Conservation (phyloP, 2,888 invertebrate genomes). For the Oegoconia quadripuncta region DNA sequence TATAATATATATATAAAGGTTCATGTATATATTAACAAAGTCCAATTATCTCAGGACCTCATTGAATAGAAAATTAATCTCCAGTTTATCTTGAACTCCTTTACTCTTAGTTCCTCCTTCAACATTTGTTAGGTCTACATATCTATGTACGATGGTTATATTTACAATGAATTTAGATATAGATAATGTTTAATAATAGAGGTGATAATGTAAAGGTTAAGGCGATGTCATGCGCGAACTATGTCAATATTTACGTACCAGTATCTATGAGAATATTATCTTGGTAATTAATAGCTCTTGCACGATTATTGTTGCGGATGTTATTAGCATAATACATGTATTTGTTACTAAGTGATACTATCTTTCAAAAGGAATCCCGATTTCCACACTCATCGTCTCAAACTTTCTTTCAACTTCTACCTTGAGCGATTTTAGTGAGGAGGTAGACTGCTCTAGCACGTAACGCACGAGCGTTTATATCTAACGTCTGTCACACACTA, state of each 20-base stretch:
- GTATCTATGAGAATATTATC: slow-evolving; percentile 16
- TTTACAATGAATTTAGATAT: slow-evolving; percentile 45
- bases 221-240: slow-evolving; percentile 61
- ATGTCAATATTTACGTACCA: slow-evolving; percentile 54
- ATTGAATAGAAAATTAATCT: too few species aligned
- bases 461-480: too few species aligned
- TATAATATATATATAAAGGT: too few species aligned
- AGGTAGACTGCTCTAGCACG: too few species aligned
- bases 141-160: slow-evolving; percentile 13
- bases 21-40: too few species aligned
- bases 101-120: slow-evolving; percentile 23
- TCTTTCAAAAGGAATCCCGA: slow-evolving; percentile 20
- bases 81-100: too few species aligned
- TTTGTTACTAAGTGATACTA: slow-evolving; percentile 43
- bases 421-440: too few species aligned
- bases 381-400: too few species aligned
- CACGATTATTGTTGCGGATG: slow-evolving; percentile 46
- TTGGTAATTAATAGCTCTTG: slow-evolving; percentile 38
- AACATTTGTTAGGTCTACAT: slow-evolving; percentile 9
- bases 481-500: too few species aligned
- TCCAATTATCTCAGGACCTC: too few species aligned
- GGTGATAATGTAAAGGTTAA: slow-evolving; percentile 60
- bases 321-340: too few species aligned
- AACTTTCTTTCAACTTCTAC: too few species aligned
- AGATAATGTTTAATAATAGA: slow-evolving; percentile 59